Evolutionary conservation across 2,888 invertebrate genomes (phyloP), one percentile per base, ranked within the genome.

Genomic region (Platycnemis pennipes): DNA sequence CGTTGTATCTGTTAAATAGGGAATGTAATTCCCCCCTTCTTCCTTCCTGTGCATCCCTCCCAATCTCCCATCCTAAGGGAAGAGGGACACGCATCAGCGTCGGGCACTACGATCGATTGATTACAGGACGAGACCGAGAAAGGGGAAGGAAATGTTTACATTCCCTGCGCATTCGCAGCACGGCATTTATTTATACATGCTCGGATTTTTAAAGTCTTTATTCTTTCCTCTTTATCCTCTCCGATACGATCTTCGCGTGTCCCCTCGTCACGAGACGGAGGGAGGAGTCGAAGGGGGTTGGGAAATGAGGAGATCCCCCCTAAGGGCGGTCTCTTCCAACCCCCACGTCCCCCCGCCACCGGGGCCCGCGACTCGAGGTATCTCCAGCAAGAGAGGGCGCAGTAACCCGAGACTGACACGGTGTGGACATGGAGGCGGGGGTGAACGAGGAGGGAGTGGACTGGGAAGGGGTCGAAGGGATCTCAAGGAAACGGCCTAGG

Each of bases 321-420:
- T n/a, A n/a, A 69, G 13, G 31, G 63, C 13, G 26, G 63, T 63
- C 26, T 7, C 69, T 31, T 69, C 69, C 4, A 69, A 69, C 69
- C 69, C 69, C 11, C 56, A 4, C 56, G 3, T 22, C 56, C 56
- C n/a, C 13, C 56, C 7, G 4, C 56, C 56, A 56, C 13, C 1
- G 63, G 5, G 26, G 22, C 63, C 19, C 22, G 56, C 16, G 63
- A 63, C n/a, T n/a, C 49, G 49, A 11, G 49, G 49, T 49, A 49
- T 49, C 49, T 49, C 49, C 19, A 26, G 56, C 56, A 19, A 11
- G 7, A 8, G 8, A 13, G 77, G 37, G 77, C 5, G 13, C 26
- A 31, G 77, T 77, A 77, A 77, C 37, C 77, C 77, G 77, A 77
- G 77, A 77, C 77, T 77, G 77, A 77, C 77, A 77, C 77, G 37